A percentile compares a stretch with the other conserved stretches of the same genome.
Conservation (phyloP, 2,888 invertebrate genomes). For the Melanotus villosus region DNA sequence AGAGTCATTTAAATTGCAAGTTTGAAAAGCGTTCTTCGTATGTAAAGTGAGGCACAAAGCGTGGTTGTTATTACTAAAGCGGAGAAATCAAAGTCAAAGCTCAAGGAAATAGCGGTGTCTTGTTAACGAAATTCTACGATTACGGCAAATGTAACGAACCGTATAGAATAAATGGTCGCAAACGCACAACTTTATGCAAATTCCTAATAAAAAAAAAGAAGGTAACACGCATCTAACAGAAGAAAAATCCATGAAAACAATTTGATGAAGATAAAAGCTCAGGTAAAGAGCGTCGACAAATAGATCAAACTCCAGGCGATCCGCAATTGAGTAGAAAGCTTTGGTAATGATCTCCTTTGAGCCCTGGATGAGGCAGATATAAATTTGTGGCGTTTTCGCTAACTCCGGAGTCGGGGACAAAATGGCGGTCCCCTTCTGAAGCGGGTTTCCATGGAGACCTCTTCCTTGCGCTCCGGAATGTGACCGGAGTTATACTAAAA, state of each 20-base stretch:
- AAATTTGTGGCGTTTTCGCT: conserved; percentile 70
- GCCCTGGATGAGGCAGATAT: conserved; percentile 71
- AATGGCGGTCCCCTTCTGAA: conserved; percentile 63
- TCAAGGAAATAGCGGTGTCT: neutral
- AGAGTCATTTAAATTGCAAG: no score
- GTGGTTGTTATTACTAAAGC: neutral
- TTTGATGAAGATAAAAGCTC: conserved; percentile 54
- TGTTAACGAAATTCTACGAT: conserved; percentile 22
- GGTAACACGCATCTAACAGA: conserved; percentile 30
- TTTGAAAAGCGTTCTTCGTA: neutral
- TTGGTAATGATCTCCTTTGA: conserved; percentile 70
- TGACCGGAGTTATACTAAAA: conserved; percentile 54
- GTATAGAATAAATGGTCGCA: neutral
- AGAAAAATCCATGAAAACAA: conserved; percentile 53
- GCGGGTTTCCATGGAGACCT: conserved; percentile 67
- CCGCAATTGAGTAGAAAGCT: conserved; percentile 71
- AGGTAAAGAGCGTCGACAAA: conserved; percentile 65
- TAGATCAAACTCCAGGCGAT: conserved; percentile 69
- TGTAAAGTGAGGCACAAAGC: neutral
- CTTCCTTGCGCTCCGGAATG: conserved; percentile 62
- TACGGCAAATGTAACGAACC: neutral
- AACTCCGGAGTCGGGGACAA: conserved; percentile 65
- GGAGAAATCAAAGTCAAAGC: neutral
- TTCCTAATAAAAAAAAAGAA: conserved; percentile 32
- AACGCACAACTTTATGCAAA: conserved; percentile 13